These are phyloP conservation scores for Ursus arctos DNA, from an alignment of 2,113 vertebrate species.

Conservation along the genomic window DNA sequence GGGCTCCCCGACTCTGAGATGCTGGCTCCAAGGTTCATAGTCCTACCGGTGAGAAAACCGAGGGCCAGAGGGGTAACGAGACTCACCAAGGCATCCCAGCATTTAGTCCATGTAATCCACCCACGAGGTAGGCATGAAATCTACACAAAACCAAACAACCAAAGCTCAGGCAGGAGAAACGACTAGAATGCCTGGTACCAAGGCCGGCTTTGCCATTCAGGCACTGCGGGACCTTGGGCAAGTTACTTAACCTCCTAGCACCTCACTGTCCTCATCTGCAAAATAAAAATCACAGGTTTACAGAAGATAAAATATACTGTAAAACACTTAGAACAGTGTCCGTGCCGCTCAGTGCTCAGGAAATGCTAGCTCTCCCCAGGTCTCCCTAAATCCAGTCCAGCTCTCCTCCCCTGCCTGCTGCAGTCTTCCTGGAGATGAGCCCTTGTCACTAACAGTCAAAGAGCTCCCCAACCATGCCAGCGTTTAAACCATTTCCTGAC, in stretches of 20 bases:
- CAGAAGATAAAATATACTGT: neutral
- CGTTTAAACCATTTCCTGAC: slow-evolving; percentile 60
- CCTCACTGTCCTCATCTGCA: neutral
- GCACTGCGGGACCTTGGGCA: neutral
- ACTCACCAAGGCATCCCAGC: neutral
- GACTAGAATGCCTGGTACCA: neutral
- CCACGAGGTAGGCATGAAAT: neutral
- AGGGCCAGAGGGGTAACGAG: neutral
- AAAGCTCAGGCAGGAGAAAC: neutral
- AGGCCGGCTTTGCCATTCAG: neutral
- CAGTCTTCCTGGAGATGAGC: neutral
- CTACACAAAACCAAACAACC: neutral
- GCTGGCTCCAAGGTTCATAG: neutral
- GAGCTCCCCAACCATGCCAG: neutral
- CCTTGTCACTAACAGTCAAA: slow-evolving; percentile 31
- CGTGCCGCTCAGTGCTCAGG: neutral
- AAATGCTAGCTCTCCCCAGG: neutral
- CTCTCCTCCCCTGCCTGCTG: neutral
- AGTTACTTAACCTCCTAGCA: neutral
- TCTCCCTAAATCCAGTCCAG: neutral
- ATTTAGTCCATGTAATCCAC: neutral
- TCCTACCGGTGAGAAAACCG: neutral
- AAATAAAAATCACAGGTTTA: neutral
- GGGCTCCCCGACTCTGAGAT: neutral
- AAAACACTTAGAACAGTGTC: neutral